A percentile compares a stretch with the other conserved stretches of the same genome.
Evolutionary conservation across 1,140 invertebrate genomes (phyloP).

Genomic region (Thaumatotibia leucotreta): DNA sequence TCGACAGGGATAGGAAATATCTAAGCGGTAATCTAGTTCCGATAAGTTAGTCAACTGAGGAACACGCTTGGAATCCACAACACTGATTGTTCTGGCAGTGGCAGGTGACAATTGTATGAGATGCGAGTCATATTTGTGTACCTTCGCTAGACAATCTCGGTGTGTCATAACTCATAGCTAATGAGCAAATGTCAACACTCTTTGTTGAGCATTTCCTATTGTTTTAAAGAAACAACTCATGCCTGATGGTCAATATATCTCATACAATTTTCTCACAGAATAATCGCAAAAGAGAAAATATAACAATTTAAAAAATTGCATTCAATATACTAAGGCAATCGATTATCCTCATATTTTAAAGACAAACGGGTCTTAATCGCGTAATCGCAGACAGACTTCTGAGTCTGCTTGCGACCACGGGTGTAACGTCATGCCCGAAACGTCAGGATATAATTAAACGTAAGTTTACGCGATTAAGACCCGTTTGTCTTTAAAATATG

Average conservation of each 20-base stretch:
- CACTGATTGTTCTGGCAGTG: conserved; percentile 53
- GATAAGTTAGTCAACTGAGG: conserved; percentile 35
- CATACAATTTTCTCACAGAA: no score
- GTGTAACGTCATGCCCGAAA: no score
- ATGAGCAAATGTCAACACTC: neutral
- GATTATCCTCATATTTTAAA: no score
- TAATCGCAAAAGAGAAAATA: no score
- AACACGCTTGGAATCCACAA: conserved; percentile 40
- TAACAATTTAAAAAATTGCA: no score
- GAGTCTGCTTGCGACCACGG: no score
- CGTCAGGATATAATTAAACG: no score
- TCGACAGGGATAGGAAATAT: neutral
- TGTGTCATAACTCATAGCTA: conserved; percentile 4
- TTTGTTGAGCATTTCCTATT: neutral
- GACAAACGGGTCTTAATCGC: no score
- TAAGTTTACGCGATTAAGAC: no score
- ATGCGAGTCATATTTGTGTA: conserved; percentile 20
- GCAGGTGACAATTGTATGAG: conserved; percentile 43
- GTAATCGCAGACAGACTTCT: no score
- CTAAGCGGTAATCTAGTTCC: neutral
- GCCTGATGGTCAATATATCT: neutral
- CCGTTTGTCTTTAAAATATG: no score
- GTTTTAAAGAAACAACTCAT: neutral
- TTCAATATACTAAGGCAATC: no score
- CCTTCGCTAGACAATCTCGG: conserved; percentile 3